Conservation (phyloP, 2,797 vertebrate genomes). For the Scyliorhinus canicula region DNA sequence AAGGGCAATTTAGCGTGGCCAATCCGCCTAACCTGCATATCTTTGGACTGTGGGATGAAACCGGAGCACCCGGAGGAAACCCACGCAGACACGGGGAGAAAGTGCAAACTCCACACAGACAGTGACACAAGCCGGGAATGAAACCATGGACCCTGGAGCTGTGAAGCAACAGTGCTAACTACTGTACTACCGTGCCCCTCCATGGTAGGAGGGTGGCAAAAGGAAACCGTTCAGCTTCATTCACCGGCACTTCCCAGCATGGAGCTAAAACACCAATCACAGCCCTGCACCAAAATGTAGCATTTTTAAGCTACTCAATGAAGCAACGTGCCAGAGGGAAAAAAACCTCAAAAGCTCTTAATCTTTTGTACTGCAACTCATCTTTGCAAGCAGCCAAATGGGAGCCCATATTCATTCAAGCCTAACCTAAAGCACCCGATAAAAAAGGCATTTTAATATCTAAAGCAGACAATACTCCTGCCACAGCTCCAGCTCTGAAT, state of each 20-base stretch:
- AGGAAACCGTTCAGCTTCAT: background rate
- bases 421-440: background rate
- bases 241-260: background rate
- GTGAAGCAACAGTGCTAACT: too few species aligned
- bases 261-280: background rate
- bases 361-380: background rate
- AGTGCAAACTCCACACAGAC: too few species aligned
- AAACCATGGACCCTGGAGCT: too few species aligned
- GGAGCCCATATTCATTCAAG: background rate
- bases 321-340: background rate
- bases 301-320: background rate
- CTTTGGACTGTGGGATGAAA: too few species aligned
- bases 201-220: too few species aligned
- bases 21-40: too few species aligned
- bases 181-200: too few species aligned
- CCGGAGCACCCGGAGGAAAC: too few species aligned
- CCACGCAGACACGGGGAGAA: too few species aligned
- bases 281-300: background rate
- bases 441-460: background rate
- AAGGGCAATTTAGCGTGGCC: too few species aligned
- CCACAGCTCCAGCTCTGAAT: background rate
- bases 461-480: background rate
- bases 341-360: background rate
- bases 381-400: background rate
- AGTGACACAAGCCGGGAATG: too few species aligned